Percentiles rank a stretch among this genome's conserved stretches.
These are phyloP conservation scores for Acanthosepion lycidas DNA, from an alignment of 2,888 invertebrate genomes.

Conservation along the genomic window DNA sequence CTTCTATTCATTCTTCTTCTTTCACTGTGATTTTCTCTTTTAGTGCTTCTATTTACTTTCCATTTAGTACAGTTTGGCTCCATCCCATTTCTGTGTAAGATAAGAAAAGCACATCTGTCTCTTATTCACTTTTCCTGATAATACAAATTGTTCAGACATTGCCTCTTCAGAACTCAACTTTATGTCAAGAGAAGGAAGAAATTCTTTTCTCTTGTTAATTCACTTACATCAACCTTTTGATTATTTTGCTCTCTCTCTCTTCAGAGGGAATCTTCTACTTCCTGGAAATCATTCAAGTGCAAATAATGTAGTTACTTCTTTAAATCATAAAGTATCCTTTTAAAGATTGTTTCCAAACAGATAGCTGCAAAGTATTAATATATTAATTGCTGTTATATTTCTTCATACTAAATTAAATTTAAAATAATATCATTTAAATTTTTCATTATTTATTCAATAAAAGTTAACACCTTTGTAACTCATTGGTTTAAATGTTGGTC, in stretches of 20 bases:
- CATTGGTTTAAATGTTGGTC: neutral
- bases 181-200: neutral
- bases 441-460: neutral
- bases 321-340: neutral
- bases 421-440: neutral
- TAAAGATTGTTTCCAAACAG: neutral
- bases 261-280: neutral
- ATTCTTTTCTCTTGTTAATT: neutral
- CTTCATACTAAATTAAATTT: neutral
- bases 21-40: neutral
- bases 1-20: neutral
- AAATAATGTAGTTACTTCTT: neutral
- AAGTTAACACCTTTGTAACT: neutral
- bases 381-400: neutral
- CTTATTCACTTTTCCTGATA: conserved; percentile 9
- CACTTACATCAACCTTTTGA: neutral
- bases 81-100: neutral
- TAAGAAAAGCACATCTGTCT: conserved; percentile 33
- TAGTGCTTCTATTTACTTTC: neutral
- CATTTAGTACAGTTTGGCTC: neutral
- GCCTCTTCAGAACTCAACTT: neutral
- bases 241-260: neutral
- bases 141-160: conserved; percentile 6
- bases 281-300: conserved; percentile 2
- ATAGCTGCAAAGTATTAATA: neutral